Evolutionary conservation across 2,113 vertebrate genomes (phyloP), one percentile per base, ranked within the genome.

Genomic region (Lichenostomus cassidix): DNA sequence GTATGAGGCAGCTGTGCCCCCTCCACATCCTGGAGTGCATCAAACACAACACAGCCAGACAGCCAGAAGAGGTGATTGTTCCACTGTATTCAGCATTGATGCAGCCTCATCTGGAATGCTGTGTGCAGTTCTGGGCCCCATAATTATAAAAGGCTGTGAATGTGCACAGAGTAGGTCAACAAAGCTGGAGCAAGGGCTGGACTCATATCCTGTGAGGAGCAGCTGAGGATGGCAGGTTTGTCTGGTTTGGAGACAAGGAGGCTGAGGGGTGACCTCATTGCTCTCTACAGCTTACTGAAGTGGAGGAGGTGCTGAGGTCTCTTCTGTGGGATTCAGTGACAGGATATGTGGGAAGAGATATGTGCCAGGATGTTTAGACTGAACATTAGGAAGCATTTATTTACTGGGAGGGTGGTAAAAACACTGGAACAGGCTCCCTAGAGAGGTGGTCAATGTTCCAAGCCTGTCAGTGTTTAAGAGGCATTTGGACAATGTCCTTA

Each of bases 61-160:
- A 17, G 37, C 9, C 33, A 52, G 44, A 58, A 81, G 47, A 65
- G 19, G 37, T 16, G 15, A n/a, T 6, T 50, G 5, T 7, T 21
- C 17, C 4, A 11, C 31, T 50, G 44, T 58, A 13, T 11, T 58
- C 5, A 0, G 59, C 37, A 24, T 16, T 16, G 27, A 10, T 37
- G 15, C 0, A 0, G 52, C 10, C 7, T 81, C 44, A 44, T 5
- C 22, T 28, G 37, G 19, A 44, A 15, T 0, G 1, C 52, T 59
- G 22, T 37, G 28, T 39, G 37, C 19, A 16, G 22, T 14, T 81
- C 44, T 44, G 52, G 33, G 37, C 18, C 27, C 19, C 33, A 24
- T 15, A 42, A 33, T 50, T 50, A 44, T 44, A 81, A 58, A 79
- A 63, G 22, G 22, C 37, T 44, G 15, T 33, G 44, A 74, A 74